Conservation (phyloP, 2,113 vertebrate species). For the Columba livia region DNA sequence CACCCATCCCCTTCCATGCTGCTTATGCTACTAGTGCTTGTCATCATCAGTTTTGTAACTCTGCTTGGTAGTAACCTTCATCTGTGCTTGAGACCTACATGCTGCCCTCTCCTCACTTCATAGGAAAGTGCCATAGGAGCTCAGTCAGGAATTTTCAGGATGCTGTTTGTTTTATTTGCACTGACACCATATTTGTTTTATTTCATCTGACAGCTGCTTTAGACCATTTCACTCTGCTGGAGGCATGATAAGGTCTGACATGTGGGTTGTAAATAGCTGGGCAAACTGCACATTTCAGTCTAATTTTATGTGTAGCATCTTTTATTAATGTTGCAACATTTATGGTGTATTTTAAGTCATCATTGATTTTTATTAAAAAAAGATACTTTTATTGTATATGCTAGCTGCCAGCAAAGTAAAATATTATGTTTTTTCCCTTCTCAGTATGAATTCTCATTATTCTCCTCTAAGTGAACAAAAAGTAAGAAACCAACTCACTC, state of each 20-base stretch:
- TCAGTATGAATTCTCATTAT: conserved; percentile 29
- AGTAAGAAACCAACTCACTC: neutral
- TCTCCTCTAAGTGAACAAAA: conserved; percentile 14
- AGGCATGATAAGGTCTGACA: conserved; percentile 60
- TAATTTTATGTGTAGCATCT: conserved; percentile 58
- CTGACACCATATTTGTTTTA: conserved; percentile 58
- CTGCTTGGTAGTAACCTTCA: neutral
- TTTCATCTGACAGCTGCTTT: conserved; percentile 69
- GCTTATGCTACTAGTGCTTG: neutral
- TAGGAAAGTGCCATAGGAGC: neutral
- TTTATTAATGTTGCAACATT: conserved; percentile 72
- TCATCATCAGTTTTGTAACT: neutral
- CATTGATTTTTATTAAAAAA: conserved; percentile 76
- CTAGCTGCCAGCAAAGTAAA: conserved; percentile 66
- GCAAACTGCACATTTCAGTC: conserved; percentile 50
- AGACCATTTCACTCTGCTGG: conserved; percentile 66
- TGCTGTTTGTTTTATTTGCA: conserved; percentile 41
- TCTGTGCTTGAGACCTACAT: neutral
- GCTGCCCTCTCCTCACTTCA: neutral
- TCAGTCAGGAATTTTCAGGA: neutral
- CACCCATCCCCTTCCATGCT: neutral
- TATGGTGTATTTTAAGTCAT: conserved; percentile 69
- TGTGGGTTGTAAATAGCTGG: conserved; percentile 56
- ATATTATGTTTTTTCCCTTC: neutral
- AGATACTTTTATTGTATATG: conserved; percentile 58